Conservation (phyloP, 1,140 invertebrate species). For the Metaphire vulgaris region DNA sequence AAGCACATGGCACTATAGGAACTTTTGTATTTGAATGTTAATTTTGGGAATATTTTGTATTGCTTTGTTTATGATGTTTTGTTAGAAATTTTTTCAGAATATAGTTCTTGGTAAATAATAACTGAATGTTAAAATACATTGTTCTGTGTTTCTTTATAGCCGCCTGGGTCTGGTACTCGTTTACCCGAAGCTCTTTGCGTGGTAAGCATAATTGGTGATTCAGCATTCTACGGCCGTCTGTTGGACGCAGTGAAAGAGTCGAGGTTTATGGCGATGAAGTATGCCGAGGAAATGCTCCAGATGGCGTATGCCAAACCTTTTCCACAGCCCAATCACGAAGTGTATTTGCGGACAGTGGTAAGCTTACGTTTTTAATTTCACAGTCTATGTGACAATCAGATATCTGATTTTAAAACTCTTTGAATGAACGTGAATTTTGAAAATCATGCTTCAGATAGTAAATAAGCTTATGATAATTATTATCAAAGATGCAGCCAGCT, state of each 20-base stretch:
- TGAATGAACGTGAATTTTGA: too few relatives aligned
- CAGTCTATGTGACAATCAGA: too few relatives aligned
- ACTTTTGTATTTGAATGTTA: background rate
- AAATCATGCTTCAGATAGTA: too few relatives aligned
- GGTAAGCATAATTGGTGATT: constrained; percentile 63
- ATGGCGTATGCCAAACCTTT: constrained; percentile 43
- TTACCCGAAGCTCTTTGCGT: constrained; percentile 72
- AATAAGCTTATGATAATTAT: too few relatives aligned
- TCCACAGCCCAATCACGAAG: constrained; percentile 43
- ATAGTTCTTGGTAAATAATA: too few relatives aligned
- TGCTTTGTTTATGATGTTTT: background rate
- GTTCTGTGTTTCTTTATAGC: background rate
- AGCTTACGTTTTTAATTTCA: too few relatives aligned
- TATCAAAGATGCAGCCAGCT: too few relatives aligned
- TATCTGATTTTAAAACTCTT: too few relatives aligned
- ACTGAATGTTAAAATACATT: background rate
- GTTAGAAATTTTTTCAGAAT: background rate
- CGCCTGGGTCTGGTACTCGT: constrained; percentile 47
- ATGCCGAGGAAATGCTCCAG: constrained; percentile 44
- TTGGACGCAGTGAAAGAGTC: constrained; percentile 59
- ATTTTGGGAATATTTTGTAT: background rate
- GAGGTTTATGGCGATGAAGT: constrained; percentile 37
- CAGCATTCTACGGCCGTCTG: constrained; percentile 65
- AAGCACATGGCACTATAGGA: too few relatives aligned
- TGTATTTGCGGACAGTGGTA: constrained; percentile 37